Base-by-base conservation (phyloP, 2,888 invertebrate genomes). In the Helicoverpa assulta region DNA sequence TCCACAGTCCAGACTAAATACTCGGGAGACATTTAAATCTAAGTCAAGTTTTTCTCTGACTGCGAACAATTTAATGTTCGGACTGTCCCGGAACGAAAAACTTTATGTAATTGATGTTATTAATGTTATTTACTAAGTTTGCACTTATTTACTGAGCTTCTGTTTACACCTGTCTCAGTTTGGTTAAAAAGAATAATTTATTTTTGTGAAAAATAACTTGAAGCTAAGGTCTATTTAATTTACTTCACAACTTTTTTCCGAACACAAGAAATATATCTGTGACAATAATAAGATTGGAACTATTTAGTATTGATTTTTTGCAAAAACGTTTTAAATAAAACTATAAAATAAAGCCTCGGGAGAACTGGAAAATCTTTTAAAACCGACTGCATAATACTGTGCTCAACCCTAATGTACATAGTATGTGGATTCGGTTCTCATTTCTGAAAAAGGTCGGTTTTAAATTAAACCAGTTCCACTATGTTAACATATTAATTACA, bases 11-110 rank as follows among this genome's bases (percentile, higher is more conserved):
- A 73, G 81, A 78, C 86, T 87, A 90, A 92, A 92, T 90, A 87
- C 91, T 90, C 91, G 69, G 79, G 92, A 90, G 93, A 92, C 91
- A 89, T 90, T 92, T 90, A 91, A 92, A 91, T 92, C 88, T 87
- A 87, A 86, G 82, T 86, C 76, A 79, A 89, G 89, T 85, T 89
- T 90, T 89, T 89, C 90, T 88, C 87, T 88, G 64, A 87, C 84
- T 84, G 72, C 71, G 83, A 87, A 90, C 89, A 89, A 86, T 88
- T 89, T 84, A 78, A 84, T 85, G 86, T 84, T 66, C 75, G 72
- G 80, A 74, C 81, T 75, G 80, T 85, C 84, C 77, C 78, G 73
- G 82, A 85, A 78, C 82, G 81, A 81, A 84, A 86, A 89, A 88
- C 82, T 91, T 90, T 85, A 82, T 82, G 82, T 87, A 89, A 88